Conservation (phyloP, 2,113 vertebrate genomes). For the Empidonax traillii region DNA sequence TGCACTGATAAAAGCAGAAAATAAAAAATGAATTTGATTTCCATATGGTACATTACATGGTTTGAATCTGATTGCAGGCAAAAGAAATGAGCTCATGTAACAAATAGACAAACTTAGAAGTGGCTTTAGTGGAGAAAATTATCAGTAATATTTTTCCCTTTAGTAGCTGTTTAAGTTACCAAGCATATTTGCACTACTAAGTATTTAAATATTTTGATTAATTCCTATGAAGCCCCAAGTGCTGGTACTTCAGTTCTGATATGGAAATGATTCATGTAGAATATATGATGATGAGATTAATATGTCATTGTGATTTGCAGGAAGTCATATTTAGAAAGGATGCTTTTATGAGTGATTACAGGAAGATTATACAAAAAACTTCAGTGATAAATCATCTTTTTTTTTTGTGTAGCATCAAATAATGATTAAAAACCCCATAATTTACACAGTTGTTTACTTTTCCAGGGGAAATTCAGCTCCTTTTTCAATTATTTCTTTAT, state of each 20-base stretch:
- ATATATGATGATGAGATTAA: not conserved
- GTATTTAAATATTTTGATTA: not conserved
- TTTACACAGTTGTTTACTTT: constrained; percentile 5
- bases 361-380: not conserved
- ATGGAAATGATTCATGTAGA: not conserved
- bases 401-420: not conserved
- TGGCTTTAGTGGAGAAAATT: not conserved
- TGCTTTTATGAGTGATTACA: not conserved
- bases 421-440: not conserved
- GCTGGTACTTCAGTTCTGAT: not conserved
- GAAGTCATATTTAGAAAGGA: constrained; percentile 2
- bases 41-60: not conserved
- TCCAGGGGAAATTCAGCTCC: constrained; percentile 49
- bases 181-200: not conserved
- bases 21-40: not conserved
- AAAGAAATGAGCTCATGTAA: not conserved
- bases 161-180: not conserved
- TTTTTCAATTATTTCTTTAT: constrained; percentile 20
- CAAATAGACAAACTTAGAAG: not conserved
- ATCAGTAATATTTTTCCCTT: not conserved
- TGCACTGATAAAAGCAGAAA: not conserved
- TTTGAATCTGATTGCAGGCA: not conserved
- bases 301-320: not conserved
- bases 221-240: not conserved
- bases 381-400: not conserved